Evolutionary conservation across 2,888 invertebrate species (phyloP), one percentile per base, ranked within the genome.

Genomic region (Hydropsyche betteni): DNA sequence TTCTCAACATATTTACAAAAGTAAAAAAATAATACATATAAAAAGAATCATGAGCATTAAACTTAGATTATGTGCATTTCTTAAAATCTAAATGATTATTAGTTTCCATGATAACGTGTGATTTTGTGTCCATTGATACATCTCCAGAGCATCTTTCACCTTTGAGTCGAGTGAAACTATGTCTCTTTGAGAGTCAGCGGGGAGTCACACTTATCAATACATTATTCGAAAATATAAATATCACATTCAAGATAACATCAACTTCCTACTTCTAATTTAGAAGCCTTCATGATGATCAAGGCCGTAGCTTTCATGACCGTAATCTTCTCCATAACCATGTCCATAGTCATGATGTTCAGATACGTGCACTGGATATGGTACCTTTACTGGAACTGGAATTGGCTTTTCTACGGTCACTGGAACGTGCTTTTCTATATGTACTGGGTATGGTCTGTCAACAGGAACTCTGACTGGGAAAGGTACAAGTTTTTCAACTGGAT

Each of bases 381-480:
- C 90, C 83, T 92, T 90, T 78, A 90, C 90, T 61, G 91, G 90
- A 85, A 89, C 88, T 7, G 90, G 90, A 79, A 90, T 89, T 75
- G 82, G 87, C 82, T 90, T 90, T 83, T 90, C 90, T 50, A 91
- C 86, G 74, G 90, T 90, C 75, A 89, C 88, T 71, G 90, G 91
- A 24, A 92, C 88, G 81, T 88, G 90, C 80, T 90, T 91, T 83
- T 90, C 90, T n/a, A 91, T 89, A 78, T 89, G 89, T 78, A 89
- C 89, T 80, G 87, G 92, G 86, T 88, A 91, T 80, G 86, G 92
- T 85, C 86, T 90, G 85, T 85, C 86, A 74, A 90, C 89, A 77
- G 88, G 90, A 77, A 91, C 89, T 81, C 90, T 90, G 5, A 92
- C 91, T 77, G 92, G 92, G 81, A 88, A 88, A 34, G 89, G 91